Conservation (phyloP, 2,113 vertebrate species). For the Rhadina sibilatrix region DNA sequence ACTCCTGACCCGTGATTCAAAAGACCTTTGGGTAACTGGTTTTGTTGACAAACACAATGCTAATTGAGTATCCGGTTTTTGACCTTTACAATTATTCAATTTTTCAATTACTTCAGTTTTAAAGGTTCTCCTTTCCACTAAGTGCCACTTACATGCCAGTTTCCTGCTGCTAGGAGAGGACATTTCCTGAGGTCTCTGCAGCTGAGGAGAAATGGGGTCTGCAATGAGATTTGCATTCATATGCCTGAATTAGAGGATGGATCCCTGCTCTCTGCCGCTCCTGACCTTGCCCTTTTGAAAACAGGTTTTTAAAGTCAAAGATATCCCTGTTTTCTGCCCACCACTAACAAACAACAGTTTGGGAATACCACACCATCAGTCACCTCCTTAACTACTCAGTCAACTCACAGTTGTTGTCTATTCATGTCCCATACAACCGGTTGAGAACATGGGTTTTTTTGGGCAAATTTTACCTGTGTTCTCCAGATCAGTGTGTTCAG, state of each 20-base stretch:
- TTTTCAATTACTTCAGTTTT: constrained; percentile 16
- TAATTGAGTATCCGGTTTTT: constrained; percentile 36
- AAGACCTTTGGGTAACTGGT: constrained; percentile 37
- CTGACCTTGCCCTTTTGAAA: not conserved
- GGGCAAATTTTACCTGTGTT: not conserved
- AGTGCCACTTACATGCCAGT: not conserved
- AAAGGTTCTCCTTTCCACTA: not conserved
- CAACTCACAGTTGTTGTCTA: not conserved
- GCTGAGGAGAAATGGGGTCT: not conserved
- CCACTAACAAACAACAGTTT: not conserved
- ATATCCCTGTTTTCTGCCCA: not conserved
- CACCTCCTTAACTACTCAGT: not conserved
- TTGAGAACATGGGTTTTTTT: not conserved
- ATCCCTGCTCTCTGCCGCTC: not conserved
- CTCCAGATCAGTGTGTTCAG: not conserved
- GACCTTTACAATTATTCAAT: constrained; percentile 42
- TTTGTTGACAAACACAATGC: constrained; percentile 53
- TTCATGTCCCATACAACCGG: not conserved
- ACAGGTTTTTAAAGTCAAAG: not conserved
- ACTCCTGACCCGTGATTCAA: constrained; percentile 33
- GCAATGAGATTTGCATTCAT: not conserved
- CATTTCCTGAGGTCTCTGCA: not conserved
- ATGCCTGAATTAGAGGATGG: not conserved
- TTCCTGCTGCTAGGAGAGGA: not conserved
- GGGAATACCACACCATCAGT: not conserved